Evolutionary conservation across 2,113 vertebrate species (phyloP).

Genomic region (Equus quagga): DNA sequence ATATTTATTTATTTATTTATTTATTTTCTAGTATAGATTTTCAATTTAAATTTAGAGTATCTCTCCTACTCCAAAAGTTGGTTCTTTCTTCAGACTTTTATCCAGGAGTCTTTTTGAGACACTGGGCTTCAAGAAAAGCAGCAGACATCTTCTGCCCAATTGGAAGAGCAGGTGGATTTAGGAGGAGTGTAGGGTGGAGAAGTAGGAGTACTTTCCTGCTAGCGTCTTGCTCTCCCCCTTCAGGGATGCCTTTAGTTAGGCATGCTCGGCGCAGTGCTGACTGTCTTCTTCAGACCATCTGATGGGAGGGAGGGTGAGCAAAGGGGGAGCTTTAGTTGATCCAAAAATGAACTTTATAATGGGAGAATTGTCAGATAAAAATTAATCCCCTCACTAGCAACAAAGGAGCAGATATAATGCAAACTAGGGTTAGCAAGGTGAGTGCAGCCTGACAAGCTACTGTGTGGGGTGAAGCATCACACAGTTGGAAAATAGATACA

Average conservation of each 20-base stretch:
- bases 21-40: not conserved
- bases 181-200: not conserved
- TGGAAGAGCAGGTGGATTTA: not conserved
- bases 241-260: too few relatives aligned
- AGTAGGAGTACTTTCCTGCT: too few relatives aligned
- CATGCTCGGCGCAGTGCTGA: accelerated
- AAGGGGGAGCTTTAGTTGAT: not conserved
- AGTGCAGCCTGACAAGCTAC: not conserved
- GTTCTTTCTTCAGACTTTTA: not conserved
- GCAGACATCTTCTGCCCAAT: not conserved
- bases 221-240: not conserved
- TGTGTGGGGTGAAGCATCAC: too few relatives aligned
- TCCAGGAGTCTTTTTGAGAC: not conserved
- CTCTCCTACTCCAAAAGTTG: not conserved
- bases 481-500: accelerated
- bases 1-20: not conserved
- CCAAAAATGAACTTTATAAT: not conserved
- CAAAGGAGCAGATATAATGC: not conserved
- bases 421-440: not conserved
- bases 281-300: not conserved
- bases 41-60: not conserved
- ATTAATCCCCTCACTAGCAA: not conserved
- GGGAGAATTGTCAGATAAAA: not conserved
- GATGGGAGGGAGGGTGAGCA: not conserved
- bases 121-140: not conserved